Base-by-base conservation (phyloP, 1,140 invertebrate genomes). In the Apolygus lucorum region DNA sequence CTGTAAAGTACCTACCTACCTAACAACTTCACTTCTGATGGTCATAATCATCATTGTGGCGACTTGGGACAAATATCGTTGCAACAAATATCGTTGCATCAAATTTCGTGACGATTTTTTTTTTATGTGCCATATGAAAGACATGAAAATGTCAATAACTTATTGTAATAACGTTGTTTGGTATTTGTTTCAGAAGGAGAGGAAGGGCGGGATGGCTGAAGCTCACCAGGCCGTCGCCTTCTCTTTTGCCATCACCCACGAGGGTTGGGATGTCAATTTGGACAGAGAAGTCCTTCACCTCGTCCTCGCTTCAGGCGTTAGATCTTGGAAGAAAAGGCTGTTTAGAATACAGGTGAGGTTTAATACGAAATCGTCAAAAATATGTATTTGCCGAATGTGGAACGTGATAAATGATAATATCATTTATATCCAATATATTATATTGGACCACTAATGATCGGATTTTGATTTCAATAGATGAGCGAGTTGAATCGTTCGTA, bases 151-250 rank as follows among this genome's bases (percentile, higher is more conserved):
- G n/a, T n/a, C n/a, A n/a, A n/a, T n/a, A n/a, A n/a, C n/a, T n/a
- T n/a, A n/a, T 42, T 42, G 34, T 8, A 42, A 42, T 62, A 62
- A 63, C 17, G 21, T 63, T 63, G 21, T 14, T 2, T 63, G 1
- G 21, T 25, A 24, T 67, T 67, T 42, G n/a, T 67, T 52, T 25
- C 17, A 11, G 2, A n/a, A 49, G 52, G 22, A 26, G 22, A 27
- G 1, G 34, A 49, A 71, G 63, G 34, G 24, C 24, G 52, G 28
- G 52, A 99, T 99, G 96, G 96, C 96, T 77, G 96, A 99, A 90
- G 96, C 96, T 70, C 96, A 98, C 83, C 89, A 92, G 68, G 96
- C 96, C 73, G 96, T 99, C 63, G 96, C 96, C 54, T 98, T 99
- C 80, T 96, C 93, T 66, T 98, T 99, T 81, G 87, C 92, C 27